Evolutionary conservation across 2,113 vertebrate genomes (phyloP), one percentile per base, ranked within the genome.

Genomic region (Mirza zaza): DNA sequence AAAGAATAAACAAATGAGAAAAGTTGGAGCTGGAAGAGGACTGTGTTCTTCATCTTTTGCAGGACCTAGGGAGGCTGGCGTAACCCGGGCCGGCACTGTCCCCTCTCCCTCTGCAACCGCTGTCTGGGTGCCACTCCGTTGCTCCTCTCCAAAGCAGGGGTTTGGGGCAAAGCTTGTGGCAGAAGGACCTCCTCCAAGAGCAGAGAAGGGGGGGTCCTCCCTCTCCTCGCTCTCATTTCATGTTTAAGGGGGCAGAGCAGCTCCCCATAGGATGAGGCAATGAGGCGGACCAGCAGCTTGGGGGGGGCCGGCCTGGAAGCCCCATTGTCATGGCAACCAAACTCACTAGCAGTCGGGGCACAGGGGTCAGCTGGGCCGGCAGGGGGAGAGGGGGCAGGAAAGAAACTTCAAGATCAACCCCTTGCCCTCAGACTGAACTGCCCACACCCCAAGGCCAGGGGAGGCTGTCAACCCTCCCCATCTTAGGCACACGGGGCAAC

Each of bases 291-390:
- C 90, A 87, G 48, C 14, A 1, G 82, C 55, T 83, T 93, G 67
- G 67, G 59, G 68, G 90, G 88, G 90, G 81, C 25, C n/a, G n/a
- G 21, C 52, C 48, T 25, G 2, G 14, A 25, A 57, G 75, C 57
- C 75, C 75, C 3, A 1, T 79, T 95, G 68, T 87, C 68, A 90
- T 67, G 45, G 68, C 93, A 96, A 93, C 76, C 75, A 73, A 63
- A 59, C 61, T 96, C 87, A 39, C 36, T 61, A 52, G 36, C 50
- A 71, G 81, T 93, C 80, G 70, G 91, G 36, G 27, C 68, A 36
- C 11, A 65, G n/a, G 36, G 87, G 36, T 45, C 59, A 71, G 42
- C 61, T 34, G 76, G 79, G 57, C 7, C 27, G 23, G 52, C 65
- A 75, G 42, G 45, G 59, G 21, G 55, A 10, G 34, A 39, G 8